Percentiles rank a stretch among this genome's conserved stretches.
Evolutionary conservation across 2,888 invertebrate genomes (phyloP).

Genomic region (Sphaeridia pumilis): DNA sequence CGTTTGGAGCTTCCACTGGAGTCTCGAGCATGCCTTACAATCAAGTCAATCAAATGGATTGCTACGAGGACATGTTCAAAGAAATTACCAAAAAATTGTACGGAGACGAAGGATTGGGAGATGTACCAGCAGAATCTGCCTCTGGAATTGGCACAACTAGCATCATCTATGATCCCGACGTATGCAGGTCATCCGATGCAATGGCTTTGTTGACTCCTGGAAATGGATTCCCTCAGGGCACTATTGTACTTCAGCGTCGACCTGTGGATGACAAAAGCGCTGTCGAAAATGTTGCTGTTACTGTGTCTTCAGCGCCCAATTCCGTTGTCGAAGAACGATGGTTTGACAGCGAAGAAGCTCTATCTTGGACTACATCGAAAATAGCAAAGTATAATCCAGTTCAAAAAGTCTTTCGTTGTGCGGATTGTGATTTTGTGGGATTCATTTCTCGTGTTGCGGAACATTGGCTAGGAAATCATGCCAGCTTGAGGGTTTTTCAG

Average conservation of each 20-base stretch:
- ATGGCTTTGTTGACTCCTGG: conserved; percentile 12
- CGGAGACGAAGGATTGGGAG: conserved; percentile 54
- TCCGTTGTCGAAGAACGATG: conserved; percentile 44
- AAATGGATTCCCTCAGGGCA: conserved; percentile 33
- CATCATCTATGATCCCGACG: conserved; percentile 32
- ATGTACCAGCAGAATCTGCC: conserved; percentile 25
- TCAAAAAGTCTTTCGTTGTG: conserved; percentile 61
- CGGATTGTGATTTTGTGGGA: conserved; percentile 63
- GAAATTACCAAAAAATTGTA: conserved; percentile 85
- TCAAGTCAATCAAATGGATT: conserved; percentile 17
- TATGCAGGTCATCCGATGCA: conserved; percentile 19
- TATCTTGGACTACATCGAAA: conserved; percentile 65
- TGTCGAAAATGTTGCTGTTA: background rate
- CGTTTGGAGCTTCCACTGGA: background rate
- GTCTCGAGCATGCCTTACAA: too few relatives aligned
- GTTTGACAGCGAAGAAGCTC: conserved; percentile 58
- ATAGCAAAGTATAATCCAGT: conserved; percentile 67
- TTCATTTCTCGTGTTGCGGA: conserved; percentile 61
- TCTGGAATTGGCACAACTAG: conserved; percentile 10
- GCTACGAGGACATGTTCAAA: conserved; percentile 75
- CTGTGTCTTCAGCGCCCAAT: background rate
- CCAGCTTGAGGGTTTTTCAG: conserved; percentile 52
- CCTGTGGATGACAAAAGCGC: conserved; percentile 16
- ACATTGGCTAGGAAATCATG: conserved; percentile 65
- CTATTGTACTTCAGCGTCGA: conserved; percentile 33